Base-by-base conservation (phyloP, 2,113 vertebrate genomes). In the Myotis yumanensis region DNA sequence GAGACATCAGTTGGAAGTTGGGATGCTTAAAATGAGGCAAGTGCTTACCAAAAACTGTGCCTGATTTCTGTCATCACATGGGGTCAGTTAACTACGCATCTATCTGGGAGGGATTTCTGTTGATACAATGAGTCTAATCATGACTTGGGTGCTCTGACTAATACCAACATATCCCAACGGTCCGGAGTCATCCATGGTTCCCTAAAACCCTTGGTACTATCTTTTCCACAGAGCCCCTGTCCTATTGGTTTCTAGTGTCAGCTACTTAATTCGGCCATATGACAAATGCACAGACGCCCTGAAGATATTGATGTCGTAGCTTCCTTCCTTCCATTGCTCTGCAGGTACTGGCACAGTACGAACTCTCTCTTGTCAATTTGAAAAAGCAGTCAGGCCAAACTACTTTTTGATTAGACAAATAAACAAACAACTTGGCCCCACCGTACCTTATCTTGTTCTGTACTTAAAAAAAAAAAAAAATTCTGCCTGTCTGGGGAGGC, bases 331-430 rank as follows among this genome's bases (percentile, higher is more conserved):
- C 32, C n/a, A 43, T 46, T 79, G 84, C 81, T 54, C 9, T 73
- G 40, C 35, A 90, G 66, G 59, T 25, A 30, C 2, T 57, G 25
- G 69, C 9, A 12, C 43, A 23, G 4, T 43, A 71, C 85, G 25
- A 82, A 71, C 73, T 81, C 16, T 37, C 7, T 80, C 52, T 72
- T 32, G 22, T 80, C 1, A 2, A 12, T 83, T 90, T 94, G 84
- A 75, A 72, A 93, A 82, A 86, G 62, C 40, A 59, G 48, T 46
- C 85, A 35, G n/a, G 23, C 10, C 10, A 90, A 79, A 95, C 32
- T 69, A 89, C 10, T 35, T 94, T 91, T 92, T 91, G 59, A 54
- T 90, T 94, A 88, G 86, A 82, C 68, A 87, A 28, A 46, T 28
- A 80, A 37, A 79, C 57, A 88, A 22, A 25, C 32, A 92, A 43